phyloP scores from a whole-genome alignment of 2,797 vertebrate species.

The Sciaenops ocellatus region DNA sequence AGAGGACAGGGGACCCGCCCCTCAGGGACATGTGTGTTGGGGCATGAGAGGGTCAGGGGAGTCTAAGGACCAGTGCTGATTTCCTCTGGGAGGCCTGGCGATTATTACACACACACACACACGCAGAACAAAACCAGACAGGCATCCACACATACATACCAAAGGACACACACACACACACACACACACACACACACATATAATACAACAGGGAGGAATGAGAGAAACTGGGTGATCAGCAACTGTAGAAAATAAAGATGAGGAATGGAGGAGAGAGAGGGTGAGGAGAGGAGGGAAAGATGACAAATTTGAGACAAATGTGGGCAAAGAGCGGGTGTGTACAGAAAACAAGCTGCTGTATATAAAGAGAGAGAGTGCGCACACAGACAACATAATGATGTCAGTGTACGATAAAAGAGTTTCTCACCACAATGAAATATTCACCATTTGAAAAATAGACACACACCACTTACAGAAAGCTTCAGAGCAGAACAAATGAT shows the following conservation, averaged over 20 bases:
- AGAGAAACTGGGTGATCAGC: constrained; percentile 62
- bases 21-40: constrained; percentile 85
- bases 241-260: constrained; percentile 54
- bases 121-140: constrained; percentile 33
- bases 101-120: constrained; percentile 77
- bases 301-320: constrained; percentile 49
- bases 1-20: constrained; percentile 83
- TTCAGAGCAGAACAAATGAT: constrained; percentile 19
- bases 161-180: constrained; percentile 58
- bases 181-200: constrained; percentile 15
- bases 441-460: constrained; percentile 26
- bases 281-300: constrained; percentile 31
- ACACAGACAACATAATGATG: constrained; percentile 38
- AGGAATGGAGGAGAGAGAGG: constrained; percentile 35
- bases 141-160: constrained; percentile 37
- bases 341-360: constrained; percentile 41
- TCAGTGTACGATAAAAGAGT: constrained; percentile 32
- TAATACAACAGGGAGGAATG: constrained; percentile 56
- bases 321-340: constrained; percentile 31
- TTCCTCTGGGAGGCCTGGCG: constrained; percentile 93
- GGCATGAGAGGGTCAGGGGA: constrained; percentile 83
- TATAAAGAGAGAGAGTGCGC: constrained; percentile 15
- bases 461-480: constrained; percentile 9
- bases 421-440: constrained; percentile 22
- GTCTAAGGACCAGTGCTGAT: constrained; percentile 90